These are phyloP conservation scores for Perca flavescens DNA, from an alignment of 2,113 vertebrate genomes.

Conservation along the genomic window DNA sequence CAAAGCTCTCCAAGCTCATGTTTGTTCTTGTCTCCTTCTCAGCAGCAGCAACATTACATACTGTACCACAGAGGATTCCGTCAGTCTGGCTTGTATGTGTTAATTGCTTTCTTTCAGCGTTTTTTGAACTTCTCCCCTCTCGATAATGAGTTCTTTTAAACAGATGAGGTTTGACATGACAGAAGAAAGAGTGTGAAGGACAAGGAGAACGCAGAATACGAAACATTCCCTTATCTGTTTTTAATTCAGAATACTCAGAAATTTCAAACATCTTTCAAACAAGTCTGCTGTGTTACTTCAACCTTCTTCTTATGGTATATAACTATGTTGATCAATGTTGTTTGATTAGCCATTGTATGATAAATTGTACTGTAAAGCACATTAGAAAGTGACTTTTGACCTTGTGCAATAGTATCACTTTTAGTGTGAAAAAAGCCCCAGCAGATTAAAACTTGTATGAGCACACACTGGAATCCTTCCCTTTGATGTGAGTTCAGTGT, in stretches of 20 bases:
- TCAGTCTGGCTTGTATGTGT: conserved; percentile 58
- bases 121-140: conserved; percentile 72
- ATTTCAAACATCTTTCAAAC: conserved; percentile 10
- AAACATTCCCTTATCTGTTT: conserved; percentile 51
- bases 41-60: conserved; percentile 35
- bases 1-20: conserved; percentile 18
- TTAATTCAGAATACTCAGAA: conserved; percentile 25
- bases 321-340: neutral
- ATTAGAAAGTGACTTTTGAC: neutral
- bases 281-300: conserved; percentile 5
- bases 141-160: conserved; percentile 75
- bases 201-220: conserved; percentile 48
- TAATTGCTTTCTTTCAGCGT: conserved; percentile 77
- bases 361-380: neutral
- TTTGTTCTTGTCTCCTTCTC: conserved; percentile 46
- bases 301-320: neutral
- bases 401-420: neutral
- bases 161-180: conserved; percentile 73
- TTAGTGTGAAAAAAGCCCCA: neutral
- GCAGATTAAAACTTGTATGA: neutral
- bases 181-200: conserved; percentile 71
- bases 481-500: conserved; percentile 21
- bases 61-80: conserved; percentile 57
- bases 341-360: neutral
- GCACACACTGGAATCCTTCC: neutral